Evolutionary conservation across 1,140 invertebrate species (phyloP), one percentile per base, ranked within the genome.

Genomic region (Bombus confusus): DNA sequence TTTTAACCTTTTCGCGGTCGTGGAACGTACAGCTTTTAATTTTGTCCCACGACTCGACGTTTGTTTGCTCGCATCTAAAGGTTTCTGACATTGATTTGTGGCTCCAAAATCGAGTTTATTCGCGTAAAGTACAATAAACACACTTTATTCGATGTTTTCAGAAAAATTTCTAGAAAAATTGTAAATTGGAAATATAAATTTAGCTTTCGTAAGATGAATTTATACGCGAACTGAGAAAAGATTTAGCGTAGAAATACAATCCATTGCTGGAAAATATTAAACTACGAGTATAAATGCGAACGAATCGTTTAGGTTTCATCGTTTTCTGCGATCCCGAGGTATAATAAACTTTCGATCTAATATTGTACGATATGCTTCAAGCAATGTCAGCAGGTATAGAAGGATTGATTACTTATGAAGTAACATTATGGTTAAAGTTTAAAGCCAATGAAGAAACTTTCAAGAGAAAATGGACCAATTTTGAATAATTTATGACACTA

Each of bases 1-100:
- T 52, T 62, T 80, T 75, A 80, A 81, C 47, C 57, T 41, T 22
- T 57, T 25, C 73, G 28, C n/a, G 64, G 43, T 37, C 57, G 15
- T 25, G 47, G 28, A 28, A 43, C 47, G 28, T 28, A 18, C n/a
- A 2, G 22, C 31, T 31, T 80, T 72, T 47, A 69, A 59, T 84
- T 72, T 41, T n/a, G 69, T 72, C 28, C 5, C 39, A n/a, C 39
- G 39, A 41, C 39, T 41, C 39, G 69, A 25, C 1, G 18, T 13
- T 37, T 41, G 4, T 39, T 37, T 39, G 68, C 10, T 37, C 34
- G 66, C 12, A 10, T 28, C 10, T 5, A 1, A 3, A 62, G 59
- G 28, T 13, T 62, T 62, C 28, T n/a, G 59, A 62, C 59, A 9
- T 62, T n/a, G 59, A 52, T 52, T 52, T 22, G 18, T 6, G 6